These are phyloP conservation scores for Hecatera dysodea DNA, from an alignment of 2,888 invertebrate genomes.

Conservation along the genomic window DNA sequence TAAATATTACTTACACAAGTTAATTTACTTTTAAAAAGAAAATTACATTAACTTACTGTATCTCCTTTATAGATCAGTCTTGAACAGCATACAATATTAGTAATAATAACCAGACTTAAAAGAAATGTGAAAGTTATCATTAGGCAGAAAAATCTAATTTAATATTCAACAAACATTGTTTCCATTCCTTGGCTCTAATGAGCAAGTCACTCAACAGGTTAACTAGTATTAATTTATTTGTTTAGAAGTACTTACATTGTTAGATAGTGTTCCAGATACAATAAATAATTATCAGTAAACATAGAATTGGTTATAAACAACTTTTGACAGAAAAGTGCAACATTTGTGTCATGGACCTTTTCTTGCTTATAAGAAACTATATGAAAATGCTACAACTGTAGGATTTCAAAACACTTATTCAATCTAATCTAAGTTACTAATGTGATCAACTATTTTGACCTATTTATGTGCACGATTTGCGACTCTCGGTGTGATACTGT, in stretches of 20 bases:
- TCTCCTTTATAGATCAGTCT: not conserved
- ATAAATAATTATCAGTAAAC: constrained; percentile 29
- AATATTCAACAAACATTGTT: constrained; percentile 47
- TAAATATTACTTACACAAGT: not conserved
- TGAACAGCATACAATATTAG: not conserved
- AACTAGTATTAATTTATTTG: constrained; percentile 24
- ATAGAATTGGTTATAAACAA: constrained; percentile 60
- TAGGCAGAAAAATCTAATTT: constrained; percentile 25
- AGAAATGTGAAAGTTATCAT: constrained; percentile 55
- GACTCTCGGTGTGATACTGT: constrained; percentile 35
- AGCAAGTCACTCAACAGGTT: constrained; percentile 36
- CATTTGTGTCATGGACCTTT: not conserved
- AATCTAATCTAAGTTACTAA: constrained; percentile 13
- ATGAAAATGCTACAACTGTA: constrained; percentile 17
- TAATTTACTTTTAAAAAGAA: not conserved
- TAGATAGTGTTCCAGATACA: constrained; percentile 29
- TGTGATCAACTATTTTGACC: constrained; percentile 55
- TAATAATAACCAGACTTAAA: constrained; percentile 14
- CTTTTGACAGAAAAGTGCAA: constrained; percentile 46
- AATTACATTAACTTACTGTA: not conserved
- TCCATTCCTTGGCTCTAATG: constrained; percentile 22
- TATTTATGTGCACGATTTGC: constrained; percentile 48
- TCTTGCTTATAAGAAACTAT: constrained; percentile 1
- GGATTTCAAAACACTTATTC: constrained; percentile 15
- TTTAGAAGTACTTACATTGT: constrained; percentile 25